A percentile compares a stretch with the other conserved stretches of the same genome.
Evolutionary conservation across 1,140 invertebrate genomes (phyloP).

Genomic region (Drosophila athabasca): DNA sequence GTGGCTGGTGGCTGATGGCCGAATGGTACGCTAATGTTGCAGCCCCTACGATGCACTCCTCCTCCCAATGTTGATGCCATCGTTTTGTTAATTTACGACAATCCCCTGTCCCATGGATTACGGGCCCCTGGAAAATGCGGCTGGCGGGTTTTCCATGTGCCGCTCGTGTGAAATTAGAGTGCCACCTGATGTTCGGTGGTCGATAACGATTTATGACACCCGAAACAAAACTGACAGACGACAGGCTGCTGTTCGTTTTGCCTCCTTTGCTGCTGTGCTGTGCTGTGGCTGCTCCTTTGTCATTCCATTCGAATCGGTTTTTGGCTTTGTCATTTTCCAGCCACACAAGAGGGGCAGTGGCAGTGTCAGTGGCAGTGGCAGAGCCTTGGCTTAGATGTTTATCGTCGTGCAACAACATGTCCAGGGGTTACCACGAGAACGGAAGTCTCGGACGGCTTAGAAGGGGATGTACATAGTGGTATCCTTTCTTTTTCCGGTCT

Average conservation of each 20-base stretch:
- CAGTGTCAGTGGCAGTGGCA: constrained; percentile 57
- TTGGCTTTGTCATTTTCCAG: constrained; percentile 44
- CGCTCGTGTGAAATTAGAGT: constrained; percentile 56
- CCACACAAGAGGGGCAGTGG: constrained; percentile 48
- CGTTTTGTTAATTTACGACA: constrained; percentile 74
- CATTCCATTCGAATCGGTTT: constrained; percentile 40
- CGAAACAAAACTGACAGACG: constrained; percentile 44
- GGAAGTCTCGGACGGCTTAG: constrained; percentile 62
- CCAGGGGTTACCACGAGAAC: constrained; percentile 29
- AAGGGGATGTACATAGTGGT: not conserved
- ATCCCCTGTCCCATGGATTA: constrained; percentile 67
- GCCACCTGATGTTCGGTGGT: constrained; percentile 81
- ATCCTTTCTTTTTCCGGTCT: constrained; percentile 9
- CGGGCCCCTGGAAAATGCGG: constrained; percentile 48
- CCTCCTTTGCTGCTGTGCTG: constrained; percentile 7
- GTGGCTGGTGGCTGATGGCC: constrained; percentile 35
- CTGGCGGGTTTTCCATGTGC: constrained; percentile 15
- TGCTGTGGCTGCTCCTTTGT: constrained; percentile 8
- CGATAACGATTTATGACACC: constrained; percentile 83
- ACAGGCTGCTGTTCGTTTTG: constrained; percentile 33
- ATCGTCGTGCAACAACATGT: constrained; percentile 43
- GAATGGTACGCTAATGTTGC: constrained; percentile 63
- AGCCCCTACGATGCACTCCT: constrained; percentile 22
- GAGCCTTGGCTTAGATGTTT: constrained; percentile 69
- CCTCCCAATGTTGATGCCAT: constrained; percentile 12